Conservation (phyloP, 53 echinoderm and acorn worm species). For the Stichopus horrens region DNA sequence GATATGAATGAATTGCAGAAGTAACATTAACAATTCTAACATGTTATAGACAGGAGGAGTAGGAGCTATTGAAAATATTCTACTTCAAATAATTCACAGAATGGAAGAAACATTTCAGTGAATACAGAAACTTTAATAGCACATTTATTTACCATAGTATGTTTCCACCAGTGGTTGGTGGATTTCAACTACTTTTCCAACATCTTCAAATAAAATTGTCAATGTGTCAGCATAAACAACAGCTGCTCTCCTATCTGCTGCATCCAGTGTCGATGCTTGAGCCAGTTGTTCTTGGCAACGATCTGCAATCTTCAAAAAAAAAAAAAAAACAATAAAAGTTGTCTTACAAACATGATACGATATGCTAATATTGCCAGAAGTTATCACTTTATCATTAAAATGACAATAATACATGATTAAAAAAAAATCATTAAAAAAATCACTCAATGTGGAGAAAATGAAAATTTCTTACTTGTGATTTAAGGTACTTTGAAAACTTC, state of each 20-base stretch:
- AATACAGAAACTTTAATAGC: neutral
- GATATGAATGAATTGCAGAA: no score
- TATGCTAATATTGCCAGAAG: neutral
- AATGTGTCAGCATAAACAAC: conserved; percentile 84
- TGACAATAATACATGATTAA: neutral
- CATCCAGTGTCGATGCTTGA: conserved; percentile 68
- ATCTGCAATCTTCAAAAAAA: conserved; percentile 71
- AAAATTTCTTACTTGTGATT: conserved; percentile 54
- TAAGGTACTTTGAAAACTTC: conserved; percentile 90
- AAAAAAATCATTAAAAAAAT: neutral
- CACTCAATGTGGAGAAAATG: neutral
- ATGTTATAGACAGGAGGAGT: no score
- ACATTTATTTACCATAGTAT: conserved; percentile 77
- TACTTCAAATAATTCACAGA: no score
- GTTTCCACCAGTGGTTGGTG: conserved; percentile 97
- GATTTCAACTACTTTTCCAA: conserved; percentile 93
- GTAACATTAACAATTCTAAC: no score
- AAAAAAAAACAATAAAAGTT: neutral
- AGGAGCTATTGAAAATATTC: no score
- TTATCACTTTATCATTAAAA: neutral
- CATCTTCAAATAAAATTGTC: conserved; percentile 94
- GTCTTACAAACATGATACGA: neutral
- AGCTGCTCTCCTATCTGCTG: conserved; percentile 80
- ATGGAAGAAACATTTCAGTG: no score
- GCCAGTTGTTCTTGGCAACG: conserved; percentile 81